phyloP scores from a whole-genome alignment of 2,888 invertebrate genomes.

The Synanthedon formicaeformis region DNA sequence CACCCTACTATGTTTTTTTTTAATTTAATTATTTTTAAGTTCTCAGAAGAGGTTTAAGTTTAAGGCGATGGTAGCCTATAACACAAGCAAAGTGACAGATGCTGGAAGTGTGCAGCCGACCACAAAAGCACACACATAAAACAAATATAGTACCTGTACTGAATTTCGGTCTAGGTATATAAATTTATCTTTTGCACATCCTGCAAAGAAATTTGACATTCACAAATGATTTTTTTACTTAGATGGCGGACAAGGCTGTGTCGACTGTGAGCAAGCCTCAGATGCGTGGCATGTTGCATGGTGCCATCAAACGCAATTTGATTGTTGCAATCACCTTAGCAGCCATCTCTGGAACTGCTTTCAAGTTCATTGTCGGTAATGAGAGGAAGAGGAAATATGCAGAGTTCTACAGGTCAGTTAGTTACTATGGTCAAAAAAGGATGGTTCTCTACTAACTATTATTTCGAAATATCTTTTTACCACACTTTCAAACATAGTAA shows the following conservation, averaged over 20 bases:
- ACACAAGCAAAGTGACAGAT: too few relatives aligned
- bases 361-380: slow-evolving; percentile 69
- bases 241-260: slow-evolving; percentile 63
- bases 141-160: too few relatives aligned
- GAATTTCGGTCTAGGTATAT: too few relatives aligned
- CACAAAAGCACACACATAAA: too few relatives aligned
- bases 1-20: too few relatives aligned
- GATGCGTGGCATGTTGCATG: slow-evolving; percentile 77
- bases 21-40: too few relatives aligned
- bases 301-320: slow-evolving; percentile 76
- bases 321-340: slow-evolving; percentile 61
- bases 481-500: too few relatives aligned
- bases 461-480: too few relatives aligned
- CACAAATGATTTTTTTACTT: not conserved
- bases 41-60: too few relatives aligned
- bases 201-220: not conserved
- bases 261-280: slow-evolving; percentile 65
- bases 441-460: too few relatives aligned
- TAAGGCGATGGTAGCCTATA: too few relatives aligned
- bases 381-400: slow-evolving; percentile 77
- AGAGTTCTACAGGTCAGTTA: slow-evolving; percentile 82
- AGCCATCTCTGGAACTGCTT: slow-evolving; percentile 52
- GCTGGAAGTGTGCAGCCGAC: too few relatives aligned
- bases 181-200: not conserved
- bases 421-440: not conserved